Evolutionary conservation across 2,113 vertebrate genomes (phyloP).

Genomic region (Bos javanicus): DNA sequence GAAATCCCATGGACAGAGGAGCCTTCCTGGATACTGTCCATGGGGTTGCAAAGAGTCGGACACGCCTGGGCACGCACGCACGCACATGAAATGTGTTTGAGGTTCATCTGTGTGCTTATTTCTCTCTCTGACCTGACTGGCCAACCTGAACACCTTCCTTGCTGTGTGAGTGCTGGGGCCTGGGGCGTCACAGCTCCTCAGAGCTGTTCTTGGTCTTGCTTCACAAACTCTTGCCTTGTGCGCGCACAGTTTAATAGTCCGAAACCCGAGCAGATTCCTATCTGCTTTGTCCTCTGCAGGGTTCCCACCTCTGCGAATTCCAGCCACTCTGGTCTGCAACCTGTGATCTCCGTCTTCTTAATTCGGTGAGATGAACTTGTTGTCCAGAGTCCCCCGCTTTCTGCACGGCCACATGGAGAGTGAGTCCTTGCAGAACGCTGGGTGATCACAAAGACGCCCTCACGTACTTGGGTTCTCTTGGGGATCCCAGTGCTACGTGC

Average conservation of each 20-base stretch:
- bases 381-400: neutral
- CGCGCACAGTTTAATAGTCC: neutral
- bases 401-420: neutral
- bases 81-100: neutral
- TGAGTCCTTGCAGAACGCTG: neutral
- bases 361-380: accelerated
- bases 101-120: neutral
- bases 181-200: neutral
- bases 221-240: neutral
- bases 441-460: neutral
- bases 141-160: neutral
- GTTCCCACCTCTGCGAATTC: neutral
- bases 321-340: neutral
- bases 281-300: neutral
- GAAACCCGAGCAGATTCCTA: neutral
- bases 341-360: neutral
- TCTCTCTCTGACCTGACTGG: neutral
- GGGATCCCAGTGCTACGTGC: neutral
- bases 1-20: neutral
- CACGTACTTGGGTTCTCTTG: neutral
- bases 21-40: neutral
- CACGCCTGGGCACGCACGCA: neutral
- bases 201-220: neutral
- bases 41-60: neutral
- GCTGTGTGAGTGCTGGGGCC: neutral